Percentiles rank a stretch among this genome's conserved stretches.
Conservation (phyloP, 2,888 invertebrate species). For the Oscheius sp. region DNA sequence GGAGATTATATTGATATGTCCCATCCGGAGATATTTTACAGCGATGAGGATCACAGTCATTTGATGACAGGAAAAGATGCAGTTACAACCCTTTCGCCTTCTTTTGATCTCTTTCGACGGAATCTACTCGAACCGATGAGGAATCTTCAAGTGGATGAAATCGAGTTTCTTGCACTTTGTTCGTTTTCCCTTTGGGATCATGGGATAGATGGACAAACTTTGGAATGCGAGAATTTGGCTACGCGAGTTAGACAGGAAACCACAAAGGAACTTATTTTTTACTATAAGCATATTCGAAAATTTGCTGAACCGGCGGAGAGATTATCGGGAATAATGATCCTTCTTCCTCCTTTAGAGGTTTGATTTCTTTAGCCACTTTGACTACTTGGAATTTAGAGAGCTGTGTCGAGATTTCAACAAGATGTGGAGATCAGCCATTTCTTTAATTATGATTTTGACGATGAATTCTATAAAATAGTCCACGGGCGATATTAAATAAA, state of each 20-base stretch:
- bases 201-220: neutral
- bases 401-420: constrained; percentile 1
- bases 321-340: neutral
- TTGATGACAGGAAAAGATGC: constrained; percentile 6
- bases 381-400: neutral
- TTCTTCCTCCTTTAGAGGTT: constrained; percentile 6
- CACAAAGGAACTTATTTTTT: neutral
- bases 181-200: constrained; percentile 8
- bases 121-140: constrained; percentile 7
- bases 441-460: constrained; percentile 11
- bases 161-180: constrained; percentile 6
- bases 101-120: constrained; percentile 2
- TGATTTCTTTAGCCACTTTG: neutral
- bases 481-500: neutral
- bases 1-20: constrained; percentile 5
- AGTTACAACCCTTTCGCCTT: neutral
- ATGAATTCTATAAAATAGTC: constrained; percentile 9
- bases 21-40: neutral
- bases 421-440: constrained; percentile 12
- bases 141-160: constrained; percentile 1
- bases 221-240: constrained; percentile 5
- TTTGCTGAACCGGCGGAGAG: constrained; percentile 6
- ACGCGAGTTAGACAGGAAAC: neutral
- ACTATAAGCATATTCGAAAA: neutral
- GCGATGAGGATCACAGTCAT: neutral